Evolutionary conservation across 2,113 vertebrate genomes (phyloP).

Genomic region (Sinocyclocheilus rhinocerous): DNA sequence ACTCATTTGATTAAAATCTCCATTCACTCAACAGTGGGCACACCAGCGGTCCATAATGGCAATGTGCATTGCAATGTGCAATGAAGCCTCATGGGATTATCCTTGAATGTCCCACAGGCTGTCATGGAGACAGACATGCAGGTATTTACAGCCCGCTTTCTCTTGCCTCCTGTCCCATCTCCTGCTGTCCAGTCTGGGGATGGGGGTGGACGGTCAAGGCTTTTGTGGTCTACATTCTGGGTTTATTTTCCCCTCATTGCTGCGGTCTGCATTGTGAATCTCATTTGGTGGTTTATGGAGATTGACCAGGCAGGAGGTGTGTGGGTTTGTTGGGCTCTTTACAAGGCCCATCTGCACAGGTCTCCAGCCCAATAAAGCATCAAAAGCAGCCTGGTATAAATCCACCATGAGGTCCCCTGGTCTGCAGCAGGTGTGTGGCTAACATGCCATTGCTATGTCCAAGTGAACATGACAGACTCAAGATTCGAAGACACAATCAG

Average conservation of each 20-base stretch:
- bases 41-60: slow-evolving; percentile 45
- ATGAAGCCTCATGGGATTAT: slow-evolving; percentile 55
- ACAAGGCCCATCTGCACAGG: slow-evolving; percentile 58
- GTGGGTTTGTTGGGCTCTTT: slow-evolving; percentile 51
- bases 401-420: slow-evolving; percentile 35
- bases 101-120: slow-evolving; percentile 53
- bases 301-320: slow-evolving; percentile 52
- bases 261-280: slow-evolving; percentile 49
- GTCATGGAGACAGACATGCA: slow-evolving; percentile 59
- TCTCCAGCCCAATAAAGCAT: slow-evolving; percentile 47
- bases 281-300: slow-evolving; percentile 51
- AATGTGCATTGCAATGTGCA: slow-evolving; percentile 51
- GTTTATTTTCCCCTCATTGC: slow-evolving; percentile 53
- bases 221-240: slow-evolving; percentile 46
- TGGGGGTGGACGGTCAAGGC: slow-evolving; percentile 40
- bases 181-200: slow-evolving; percentile 50
- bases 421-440: slow-evolving; percentile 40
- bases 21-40: slow-evolving; percentile 23
- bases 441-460: slow-evolving; percentile 32
- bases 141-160: slow-evolving; percentile 60
- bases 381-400: slow-evolving; percentile 47
- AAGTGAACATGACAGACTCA: slow-evolving; percentile 25
- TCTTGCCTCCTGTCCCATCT: slow-evolving; percentile 53
- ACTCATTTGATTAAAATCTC: not conserved
- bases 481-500: not conserved